Conservation (phyloP, 1,140 invertebrate species). For the Cylas formicarius region DNA sequence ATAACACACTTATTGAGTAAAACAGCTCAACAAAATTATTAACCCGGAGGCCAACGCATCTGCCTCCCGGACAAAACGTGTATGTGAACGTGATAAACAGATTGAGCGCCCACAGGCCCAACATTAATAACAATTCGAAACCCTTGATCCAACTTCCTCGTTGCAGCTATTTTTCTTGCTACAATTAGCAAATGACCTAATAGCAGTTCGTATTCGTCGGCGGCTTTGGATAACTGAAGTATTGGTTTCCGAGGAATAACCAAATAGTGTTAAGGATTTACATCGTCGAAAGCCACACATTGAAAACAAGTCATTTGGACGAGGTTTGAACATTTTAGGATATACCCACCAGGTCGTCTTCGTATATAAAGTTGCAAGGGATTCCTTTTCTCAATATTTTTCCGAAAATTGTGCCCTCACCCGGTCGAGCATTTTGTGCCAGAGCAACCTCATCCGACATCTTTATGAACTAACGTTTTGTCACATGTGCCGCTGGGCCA, state of each 20-base stretch:
- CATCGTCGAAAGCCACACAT: conserved; percentile 82
- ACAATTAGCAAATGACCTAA: conserved; percentile 72
- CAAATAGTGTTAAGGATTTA: conserved; percentile 82
- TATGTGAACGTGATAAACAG: conserved; percentile 87
- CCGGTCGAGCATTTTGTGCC: conserved; percentile 58
- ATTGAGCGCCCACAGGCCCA: conserved; percentile 79
- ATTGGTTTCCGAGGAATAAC: conserved; percentile 94
- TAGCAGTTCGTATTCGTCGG: conserved; percentile 63
- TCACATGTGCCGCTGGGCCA: no score
- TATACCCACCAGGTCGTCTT: conserved; percentile 72
- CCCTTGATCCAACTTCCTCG: conserved; percentile 61
- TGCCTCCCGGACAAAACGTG: conserved; percentile 91
- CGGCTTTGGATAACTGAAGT: conserved; percentile 67
- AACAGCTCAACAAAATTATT: no score
- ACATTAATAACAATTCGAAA: conserved; percentile 85
- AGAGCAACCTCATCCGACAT: conserved; percentile 76
- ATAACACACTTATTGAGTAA: no score
- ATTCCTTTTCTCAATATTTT: conserved; percentile 94
- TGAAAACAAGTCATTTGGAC: conserved; percentile 38
- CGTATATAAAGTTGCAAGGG: conserved; percentile 88
- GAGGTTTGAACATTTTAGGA: no score
- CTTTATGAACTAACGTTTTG: no score
- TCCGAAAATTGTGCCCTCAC: conserved; percentile 87
- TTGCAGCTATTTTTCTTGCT: conserved; percentile 71
- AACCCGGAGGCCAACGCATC: conserved; percentile 93